Evolutionary conservation across 2,888 invertebrate genomes (phyloP).

Genomic region (Conistra vaccinii): DNA sequence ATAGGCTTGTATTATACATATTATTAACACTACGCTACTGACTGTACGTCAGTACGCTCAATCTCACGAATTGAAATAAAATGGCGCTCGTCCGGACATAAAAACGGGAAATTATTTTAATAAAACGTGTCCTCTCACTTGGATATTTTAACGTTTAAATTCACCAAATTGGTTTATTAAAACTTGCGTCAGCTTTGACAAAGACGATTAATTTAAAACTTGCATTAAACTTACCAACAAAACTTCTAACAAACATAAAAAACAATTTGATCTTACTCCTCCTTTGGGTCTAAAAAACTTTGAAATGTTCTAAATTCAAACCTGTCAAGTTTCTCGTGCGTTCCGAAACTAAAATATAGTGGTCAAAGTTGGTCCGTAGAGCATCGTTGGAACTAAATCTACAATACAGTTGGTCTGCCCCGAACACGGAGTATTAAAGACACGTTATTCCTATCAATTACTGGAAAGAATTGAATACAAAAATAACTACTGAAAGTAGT

Average conservation of each 20-base stretch:
- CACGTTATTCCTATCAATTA: no score
- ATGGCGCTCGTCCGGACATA: constrained; percentile 27
- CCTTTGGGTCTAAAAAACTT: neutral
- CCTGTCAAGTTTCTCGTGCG: neutral
- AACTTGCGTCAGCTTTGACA: neutral
- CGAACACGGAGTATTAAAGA: neutral
- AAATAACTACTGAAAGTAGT: neutral
- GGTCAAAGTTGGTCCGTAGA: constrained; percentile 1
- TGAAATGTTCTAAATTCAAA: constrained; percentile 11
- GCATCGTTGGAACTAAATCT: neutral
- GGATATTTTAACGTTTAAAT: constrained; percentile 24
- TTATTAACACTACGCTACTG: neutral
- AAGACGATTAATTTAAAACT: neutral
- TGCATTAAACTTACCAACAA: neutral
- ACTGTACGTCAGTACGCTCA: constrained; percentile 15
- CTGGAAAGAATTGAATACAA: neutral
- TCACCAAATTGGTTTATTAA: constrained; percentile 17
- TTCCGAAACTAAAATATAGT: constrained; percentile 1
- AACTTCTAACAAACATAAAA: neutral
- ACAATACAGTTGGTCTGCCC: neutral
- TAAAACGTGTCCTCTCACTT: constrained; percentile 28
- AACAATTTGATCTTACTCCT: neutral
- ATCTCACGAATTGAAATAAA: constrained; percentile 30
- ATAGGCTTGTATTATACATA: no score
- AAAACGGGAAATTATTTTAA: constrained; percentile 31